A percentile compares a stretch with the other conserved stretches of the same genome.
These are phyloP conservation scores for Solea solea DNA, from an alignment of 2,113 vertebrate species.

Conservation along the genomic window DNA sequence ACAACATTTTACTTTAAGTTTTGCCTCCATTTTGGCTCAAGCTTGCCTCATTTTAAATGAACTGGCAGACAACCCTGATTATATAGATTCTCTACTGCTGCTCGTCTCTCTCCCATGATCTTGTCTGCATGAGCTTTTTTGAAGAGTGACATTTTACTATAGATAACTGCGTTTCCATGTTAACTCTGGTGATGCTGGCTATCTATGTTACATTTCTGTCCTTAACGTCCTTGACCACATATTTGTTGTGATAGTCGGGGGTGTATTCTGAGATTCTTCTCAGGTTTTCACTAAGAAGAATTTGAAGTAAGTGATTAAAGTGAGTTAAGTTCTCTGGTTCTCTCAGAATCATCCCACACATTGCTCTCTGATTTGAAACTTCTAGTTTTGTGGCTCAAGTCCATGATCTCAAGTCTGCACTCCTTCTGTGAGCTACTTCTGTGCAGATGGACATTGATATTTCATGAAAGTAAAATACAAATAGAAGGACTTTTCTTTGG, in stretches of 20 bases:
- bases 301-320: not conserved
- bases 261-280: not conserved
- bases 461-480: not conserved
- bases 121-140: not conserved
- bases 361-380: constrained; percentile 12
- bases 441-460: not conserved
- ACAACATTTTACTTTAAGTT: constrained; percentile 1
- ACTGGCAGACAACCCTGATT: constrained; percentile 1
- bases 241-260: not conserved
- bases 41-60: not conserved
- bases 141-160: not conserved
- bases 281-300: not conserved
- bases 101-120: not conserved
- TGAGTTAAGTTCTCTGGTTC: constrained; percentile 20
- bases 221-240: not conserved
- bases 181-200: not conserved
- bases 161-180: not conserved
- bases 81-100: constrained; percentile 1
- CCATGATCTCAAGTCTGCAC: not conserved
- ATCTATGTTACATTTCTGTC: not conserved
- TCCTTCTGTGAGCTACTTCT: constrained; percentile 2
- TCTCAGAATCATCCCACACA: constrained; percentile 32
- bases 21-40: not conserved
- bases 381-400: constrained; percentile 22
- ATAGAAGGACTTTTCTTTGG: not conserved